These are phyloP conservation scores for Tetramorium alpestre DNA, from an alignment of 1,140 invertebrate genomes.

Conservation along the genomic window DNA sequence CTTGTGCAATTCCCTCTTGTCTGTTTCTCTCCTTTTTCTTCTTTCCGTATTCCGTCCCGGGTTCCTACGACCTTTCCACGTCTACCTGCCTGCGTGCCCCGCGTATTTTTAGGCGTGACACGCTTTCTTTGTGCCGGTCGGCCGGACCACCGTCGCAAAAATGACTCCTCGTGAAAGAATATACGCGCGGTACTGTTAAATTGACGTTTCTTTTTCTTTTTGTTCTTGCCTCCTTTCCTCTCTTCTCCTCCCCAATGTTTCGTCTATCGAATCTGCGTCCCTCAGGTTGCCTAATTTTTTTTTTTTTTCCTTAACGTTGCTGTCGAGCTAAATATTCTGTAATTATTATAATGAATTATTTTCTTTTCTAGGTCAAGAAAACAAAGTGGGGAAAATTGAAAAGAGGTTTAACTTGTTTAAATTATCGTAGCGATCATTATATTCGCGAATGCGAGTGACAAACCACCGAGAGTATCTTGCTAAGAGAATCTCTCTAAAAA, in stretches of 20 bases:
- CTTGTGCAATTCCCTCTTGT: slow-evolving; percentile 75
- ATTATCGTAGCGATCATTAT: background rate
- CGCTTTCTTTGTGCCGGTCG: slow-evolving; percentile 75
- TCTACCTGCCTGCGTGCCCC: slow-evolving; percentile 76
- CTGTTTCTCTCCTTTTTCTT: slow-evolving; percentile 46
- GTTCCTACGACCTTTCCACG: slow-evolving; percentile 74
- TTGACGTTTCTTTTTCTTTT: background rate
- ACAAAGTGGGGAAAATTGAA: background rate
- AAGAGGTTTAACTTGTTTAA: background rate
- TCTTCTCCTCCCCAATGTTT: background rate
- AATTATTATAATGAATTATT: background rate
- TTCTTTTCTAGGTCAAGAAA: background rate
- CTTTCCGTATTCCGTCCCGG: slow-evolving; percentile 58
- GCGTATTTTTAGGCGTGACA: slow-evolving; percentile 83
- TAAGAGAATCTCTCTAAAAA: too few species aligned
- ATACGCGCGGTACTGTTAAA: slow-evolving; percentile 28
- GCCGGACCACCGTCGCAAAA: slow-evolving; percentile 52
- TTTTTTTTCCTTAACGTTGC: background rate
- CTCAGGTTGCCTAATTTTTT: background rate
- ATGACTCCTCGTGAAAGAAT: slow-evolving; percentile 51
- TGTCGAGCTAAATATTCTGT: background rate
- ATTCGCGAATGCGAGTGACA: background rate
- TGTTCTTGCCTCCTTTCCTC: background rate
- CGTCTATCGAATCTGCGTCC: too few species aligned
- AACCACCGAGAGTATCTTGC: too few species aligned